These are phyloP conservation scores for Punctoribates punctum DNA, from an alignment of 2,888 invertebrate species.

Conservation along the genomic window DNA sequence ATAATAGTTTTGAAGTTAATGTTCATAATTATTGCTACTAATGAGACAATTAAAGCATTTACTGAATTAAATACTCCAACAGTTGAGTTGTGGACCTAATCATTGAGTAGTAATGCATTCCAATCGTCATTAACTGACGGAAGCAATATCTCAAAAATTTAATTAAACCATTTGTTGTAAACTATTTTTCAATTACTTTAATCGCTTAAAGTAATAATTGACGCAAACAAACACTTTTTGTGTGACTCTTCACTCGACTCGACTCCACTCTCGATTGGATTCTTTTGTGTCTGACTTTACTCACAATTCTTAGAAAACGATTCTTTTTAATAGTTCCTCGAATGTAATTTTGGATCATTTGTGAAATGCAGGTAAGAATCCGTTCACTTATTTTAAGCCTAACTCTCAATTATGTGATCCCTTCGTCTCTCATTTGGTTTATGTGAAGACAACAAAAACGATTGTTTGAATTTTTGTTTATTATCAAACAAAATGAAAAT, in stretches of 20 bases:
- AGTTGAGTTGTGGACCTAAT: slow-evolving; percentile 1
- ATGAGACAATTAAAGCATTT: slow-evolving; percentile 33
- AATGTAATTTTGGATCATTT: neutral
- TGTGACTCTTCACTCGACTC: slow-evolving; percentile 8
- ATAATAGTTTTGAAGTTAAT: slow-evolving; percentile 1
- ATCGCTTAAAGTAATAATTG: neutral
- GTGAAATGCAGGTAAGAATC: slow-evolving; percentile 24
- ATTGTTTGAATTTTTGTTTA: neutral
- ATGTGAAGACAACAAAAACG: too few species aligned
- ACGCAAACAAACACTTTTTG: slow-evolving; percentile 14
- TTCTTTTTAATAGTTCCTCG: neutral
- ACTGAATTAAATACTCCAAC: slow-evolving; percentile 1
- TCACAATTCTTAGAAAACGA: neutral
- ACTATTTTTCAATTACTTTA: slow-evolving; percentile 24
- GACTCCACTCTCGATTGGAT: neutral
- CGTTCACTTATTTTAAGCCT: neutral
- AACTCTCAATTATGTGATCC: too few species aligned
- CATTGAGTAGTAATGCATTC: neutral
- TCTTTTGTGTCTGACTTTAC: neutral
- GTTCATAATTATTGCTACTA: slow-evolving; percentile 25
- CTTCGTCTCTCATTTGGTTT: too few species aligned
- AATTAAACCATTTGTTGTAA: slow-evolving; percentile 32
- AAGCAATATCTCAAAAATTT: slow-evolving; percentile 23
- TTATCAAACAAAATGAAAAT: neutral
- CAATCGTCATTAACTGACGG: slow-evolving; percentile 23